Base-by-base conservation (phyloP, 1,140 invertebrate species). In the Phthorimaea operculella region DNA sequence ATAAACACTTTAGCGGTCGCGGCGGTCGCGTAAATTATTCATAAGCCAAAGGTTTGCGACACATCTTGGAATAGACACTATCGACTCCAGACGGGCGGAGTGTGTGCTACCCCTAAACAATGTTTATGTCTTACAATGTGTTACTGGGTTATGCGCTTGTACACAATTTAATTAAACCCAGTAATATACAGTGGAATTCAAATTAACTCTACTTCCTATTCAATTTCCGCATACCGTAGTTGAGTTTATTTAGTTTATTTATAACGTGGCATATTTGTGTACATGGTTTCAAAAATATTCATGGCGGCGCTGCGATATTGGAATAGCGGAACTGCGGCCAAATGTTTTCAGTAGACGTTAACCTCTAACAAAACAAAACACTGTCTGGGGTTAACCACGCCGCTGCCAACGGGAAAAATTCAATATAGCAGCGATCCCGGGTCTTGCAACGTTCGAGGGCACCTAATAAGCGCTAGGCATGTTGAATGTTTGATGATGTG, bases 1-100 rank as follows among this genome's bases (percentile, higher is more conserved):
- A 83, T 79, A 80, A 82, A 79, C 74, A 75, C 69, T 75, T 76
- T 75, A 33, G 65, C 64, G 60, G 64, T 67, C 57, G 60, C 59
- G 58, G 48, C 64, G 58, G 56, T 62, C 62, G 58, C 63, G 58
- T 74, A 72, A 72, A 73, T 75, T 76, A 76, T 76, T 76, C 70
- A 72, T 71, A 73, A 62, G 56, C 62, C 62, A 67, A 64, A 68
- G 62, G 66, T 68, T 62, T 66, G 65, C 62, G 60, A 61, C 62
- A 68, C 49, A 51, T 62, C 59, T 68, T 59, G 51, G 51, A 62
- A 67, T 47, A 47, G 44, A 39, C 36, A 39, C 36, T 39, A 39
- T 39, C 36, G 36, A 39, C 36, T 39, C 36, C n/a, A 39, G 36
- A 39, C 36, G 36, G 36, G 10, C 10, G 8, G 10, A n/a, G n/a